Evolutionary conservation across 2,797 vertebrate species (phyloP).

Genomic region (Amblyraja radiata): DNA sequence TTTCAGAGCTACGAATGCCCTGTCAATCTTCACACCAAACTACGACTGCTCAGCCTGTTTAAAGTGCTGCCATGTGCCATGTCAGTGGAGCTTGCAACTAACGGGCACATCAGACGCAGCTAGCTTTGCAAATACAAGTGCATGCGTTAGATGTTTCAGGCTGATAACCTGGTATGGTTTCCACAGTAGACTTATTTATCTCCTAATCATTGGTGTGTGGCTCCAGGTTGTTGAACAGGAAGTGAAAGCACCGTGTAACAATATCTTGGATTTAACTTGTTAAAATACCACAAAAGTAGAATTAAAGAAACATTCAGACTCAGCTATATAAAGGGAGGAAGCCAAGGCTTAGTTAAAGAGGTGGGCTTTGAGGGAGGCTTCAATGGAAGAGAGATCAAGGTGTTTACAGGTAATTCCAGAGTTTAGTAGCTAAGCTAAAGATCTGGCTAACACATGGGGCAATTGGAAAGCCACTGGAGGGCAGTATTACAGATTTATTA

Average conservation of each 20-base stretch:
- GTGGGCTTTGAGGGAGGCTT: background rate
- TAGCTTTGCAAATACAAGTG: background rate
- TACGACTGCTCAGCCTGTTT: background rate
- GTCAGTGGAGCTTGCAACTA: background rate
- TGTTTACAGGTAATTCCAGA: background rate
- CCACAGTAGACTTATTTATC: background rate
- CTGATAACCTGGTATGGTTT: background rate
- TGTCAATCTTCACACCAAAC: background rate
- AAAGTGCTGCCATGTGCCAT: conserved; percentile 11
- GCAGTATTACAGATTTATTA: background rate
- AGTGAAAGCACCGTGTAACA: background rate
- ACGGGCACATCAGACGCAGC: no score
- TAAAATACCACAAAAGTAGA: background rate
- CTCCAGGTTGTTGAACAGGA: background rate
- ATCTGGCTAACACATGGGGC: background rate
- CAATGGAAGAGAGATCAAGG: background rate
- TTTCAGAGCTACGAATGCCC: background rate
- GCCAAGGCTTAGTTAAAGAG: background rate
- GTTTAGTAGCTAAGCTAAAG: background rate
- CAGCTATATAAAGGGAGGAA: no score
- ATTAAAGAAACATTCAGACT: background rate
- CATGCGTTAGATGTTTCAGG: background rate
- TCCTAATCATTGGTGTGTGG: background rate
- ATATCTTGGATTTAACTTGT: background rate
- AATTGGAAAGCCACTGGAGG: background rate